Percentiles rank a stretch among this genome's conserved stretches.
These are phyloP conservation scores for Coelopa frigida DNA, from an alignment of 1,140 invertebrate species.

Conservation along the genomic window DNA sequence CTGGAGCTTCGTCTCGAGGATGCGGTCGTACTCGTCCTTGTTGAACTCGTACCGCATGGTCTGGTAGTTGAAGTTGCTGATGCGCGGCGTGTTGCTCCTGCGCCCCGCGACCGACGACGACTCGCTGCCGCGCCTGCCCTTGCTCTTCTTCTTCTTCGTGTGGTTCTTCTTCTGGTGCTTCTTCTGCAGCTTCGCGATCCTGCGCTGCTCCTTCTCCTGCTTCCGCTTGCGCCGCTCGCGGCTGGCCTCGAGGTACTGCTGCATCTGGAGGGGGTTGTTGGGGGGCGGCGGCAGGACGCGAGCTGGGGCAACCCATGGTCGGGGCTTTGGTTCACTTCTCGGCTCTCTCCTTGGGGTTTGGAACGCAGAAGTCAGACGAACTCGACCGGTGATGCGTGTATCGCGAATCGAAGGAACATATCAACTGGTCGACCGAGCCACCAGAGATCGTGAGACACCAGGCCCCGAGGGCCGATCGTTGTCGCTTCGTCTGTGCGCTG, in stretches of 20 bases:
- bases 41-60: slow-evolving; percentile 10
- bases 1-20: slow-evolving; percentile 45
- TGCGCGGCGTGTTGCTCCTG: slow-evolving; percentile 14
- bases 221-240: slow-evolving; percentile 13
- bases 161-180: slow-evolving; percentile 22
- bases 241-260: slow-evolving; percentile 20
- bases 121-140: not conserved
- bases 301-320: too few species aligned
- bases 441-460: too few species aligned
- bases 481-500: too few species aligned
- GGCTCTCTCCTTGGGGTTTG: too few species aligned
- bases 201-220: slow-evolving; percentile 28
- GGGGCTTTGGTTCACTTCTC: too few species aligned
- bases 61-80: slow-evolving; percentile 13
- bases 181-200: slow-evolving; percentile 28
- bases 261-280: slow-evolving; percentile 24
- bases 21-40: slow-evolving; percentile 22
- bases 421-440: too few species aligned
- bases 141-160: slow-evolving; percentile 3
- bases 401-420: too few species aligned
- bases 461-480: too few species aligned
- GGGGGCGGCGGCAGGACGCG: too few species aligned
- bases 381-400: too few species aligned
- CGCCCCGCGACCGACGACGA: not conserved
- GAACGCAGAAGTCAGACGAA: too few species aligned